phyloP scores from a whole-genome alignment of 1,140 invertebrate species.

The Euura lappo region DNA sequence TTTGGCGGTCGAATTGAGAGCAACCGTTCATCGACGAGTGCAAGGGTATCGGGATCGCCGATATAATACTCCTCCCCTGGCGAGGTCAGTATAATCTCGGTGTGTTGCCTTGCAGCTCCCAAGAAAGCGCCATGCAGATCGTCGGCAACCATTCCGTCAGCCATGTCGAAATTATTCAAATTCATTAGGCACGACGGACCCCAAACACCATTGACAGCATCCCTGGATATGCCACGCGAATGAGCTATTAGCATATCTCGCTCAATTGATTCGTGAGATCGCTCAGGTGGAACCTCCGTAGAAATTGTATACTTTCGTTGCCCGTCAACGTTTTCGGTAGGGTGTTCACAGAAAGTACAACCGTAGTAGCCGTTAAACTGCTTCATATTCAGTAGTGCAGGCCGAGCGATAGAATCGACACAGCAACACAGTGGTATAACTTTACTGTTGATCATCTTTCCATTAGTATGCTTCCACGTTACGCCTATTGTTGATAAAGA shows the following conservation, averaged over 20 bases:
- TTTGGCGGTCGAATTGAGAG: too few relatives aligned
- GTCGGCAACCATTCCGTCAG: background rate
- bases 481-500: slow-evolving; percentile 19
- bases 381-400: too few relatives aligned
- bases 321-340: background rate
- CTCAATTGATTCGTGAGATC: slow-evolving; percentile 26
- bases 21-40: too few relatives aligned
- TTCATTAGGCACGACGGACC: background rate
- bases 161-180: too few relatives aligned
- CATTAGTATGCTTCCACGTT: slow-evolving; percentile 20
- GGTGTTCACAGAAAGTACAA: too few relatives aligned
- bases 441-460: slow-evolving; percentile 22
- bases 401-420: too few relatives aligned
- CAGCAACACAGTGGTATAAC: slow-evolving; percentile 15
- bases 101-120: slow-evolving; percentile 16
- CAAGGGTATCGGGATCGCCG: too few relatives aligned
- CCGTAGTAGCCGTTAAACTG: too few relatives aligned
- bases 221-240: slow-evolving; percentile 17
- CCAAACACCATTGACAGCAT: slow-evolving; percentile 6
- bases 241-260: slow-evolving; percentile 16
- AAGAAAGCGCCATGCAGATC: slow-evolving; percentile 23
- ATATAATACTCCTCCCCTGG: background rate
- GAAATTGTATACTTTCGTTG: too few relatives aligned
- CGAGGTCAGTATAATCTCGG: slow-evolving; percentile 11
- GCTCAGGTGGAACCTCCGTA: too few relatives aligned